A percentile compares a stretch with the other conserved stretches of the same genome.
Conservation (phyloP, 1,140 invertebrate genomes). For the Drosophila subobscura region DNA sequence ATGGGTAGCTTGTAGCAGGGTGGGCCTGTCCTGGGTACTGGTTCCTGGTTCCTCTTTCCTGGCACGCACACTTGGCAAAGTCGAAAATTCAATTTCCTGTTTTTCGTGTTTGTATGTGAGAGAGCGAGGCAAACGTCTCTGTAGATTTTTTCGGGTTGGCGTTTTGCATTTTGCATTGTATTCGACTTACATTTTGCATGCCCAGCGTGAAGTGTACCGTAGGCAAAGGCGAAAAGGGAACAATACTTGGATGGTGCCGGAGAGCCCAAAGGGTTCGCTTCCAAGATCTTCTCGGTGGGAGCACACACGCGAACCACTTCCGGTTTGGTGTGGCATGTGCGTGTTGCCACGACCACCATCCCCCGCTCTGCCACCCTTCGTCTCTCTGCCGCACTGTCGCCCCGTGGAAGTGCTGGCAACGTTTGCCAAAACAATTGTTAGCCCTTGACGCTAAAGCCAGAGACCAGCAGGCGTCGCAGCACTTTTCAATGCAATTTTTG, state of each 20-base stretch:
- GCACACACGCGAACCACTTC: conserved; percentile 68
- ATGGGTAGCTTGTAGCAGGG: no score
- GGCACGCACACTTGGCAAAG: conserved; percentile 79
- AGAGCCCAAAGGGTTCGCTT: conserved; percentile 4
- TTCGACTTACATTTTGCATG: conserved; percentile 81
- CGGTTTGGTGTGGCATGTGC: conserved; percentile 43
- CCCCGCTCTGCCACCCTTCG: not conserved
- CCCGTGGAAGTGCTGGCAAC: conserved; percentile 56
- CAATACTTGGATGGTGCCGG: conserved; percentile 5
- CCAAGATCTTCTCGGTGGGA: conserved; percentile 39
- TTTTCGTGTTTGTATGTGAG: conserved; percentile 77
- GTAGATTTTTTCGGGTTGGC: conserved; percentile 54
- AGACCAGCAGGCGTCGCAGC: conserved; percentile 40
- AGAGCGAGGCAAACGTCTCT: not conserved
- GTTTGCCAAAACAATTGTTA: conserved; percentile 73
- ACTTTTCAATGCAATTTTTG: conserved; percentile 78
- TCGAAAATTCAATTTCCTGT: conserved; percentile 83
- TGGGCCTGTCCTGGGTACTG: not conserved
- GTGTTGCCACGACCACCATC: conserved; percentile 7
- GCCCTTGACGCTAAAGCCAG: conserved; percentile 46
- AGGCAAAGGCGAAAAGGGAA: conserved; percentile 53
- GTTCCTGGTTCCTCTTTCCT: conserved; percentile 55
- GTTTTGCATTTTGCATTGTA: conserved; percentile 77
- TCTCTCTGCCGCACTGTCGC: conserved; percentile 16
- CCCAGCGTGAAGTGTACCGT: conserved; percentile 72